Conservation (phyloP, 64 coral and sea anemone species). For the Pachyseris speciosa region DNA sequence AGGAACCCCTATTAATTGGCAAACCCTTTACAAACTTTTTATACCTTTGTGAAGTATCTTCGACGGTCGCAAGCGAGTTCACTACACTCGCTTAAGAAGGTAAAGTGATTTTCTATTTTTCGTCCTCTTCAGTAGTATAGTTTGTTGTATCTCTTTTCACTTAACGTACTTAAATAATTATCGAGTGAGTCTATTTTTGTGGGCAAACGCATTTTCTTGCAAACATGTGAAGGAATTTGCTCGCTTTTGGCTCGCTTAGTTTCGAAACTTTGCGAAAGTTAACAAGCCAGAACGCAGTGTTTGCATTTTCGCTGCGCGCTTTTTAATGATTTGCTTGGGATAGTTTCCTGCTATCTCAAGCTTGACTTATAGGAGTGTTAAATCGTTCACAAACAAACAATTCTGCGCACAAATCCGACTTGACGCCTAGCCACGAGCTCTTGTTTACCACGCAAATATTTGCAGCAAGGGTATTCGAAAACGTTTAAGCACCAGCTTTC, state of each 20-base stretch:
- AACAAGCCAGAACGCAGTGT: neutral
- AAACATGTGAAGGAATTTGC: slow-evolving; percentile 35
- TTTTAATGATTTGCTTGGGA: slow-evolving; percentile 3
- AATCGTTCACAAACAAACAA: slow-evolving; percentile 49
- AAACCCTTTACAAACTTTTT: slow-evolving; percentile 54
- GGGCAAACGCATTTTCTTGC: neutral
- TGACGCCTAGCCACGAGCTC: slow-evolving; percentile 24
- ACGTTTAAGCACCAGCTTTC: neutral
- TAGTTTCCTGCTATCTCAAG: slow-evolving; percentile 26
- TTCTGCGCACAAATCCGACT: slow-evolving; percentile 29
- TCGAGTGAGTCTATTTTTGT: neutral
- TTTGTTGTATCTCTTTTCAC: slow-evolving; percentile 30
- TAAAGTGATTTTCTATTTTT: slow-evolving; percentile 33
- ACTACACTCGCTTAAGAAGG: slow-evolving; percentile 23
- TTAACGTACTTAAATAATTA: slow-evolving; percentile 46
- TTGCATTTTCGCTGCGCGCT: neutral
- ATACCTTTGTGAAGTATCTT: slow-evolving; percentile 48
- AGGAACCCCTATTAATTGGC: slow-evolving; percentile 68
- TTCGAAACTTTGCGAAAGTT: neutral
- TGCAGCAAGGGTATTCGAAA: neutral
- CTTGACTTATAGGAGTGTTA: slow-evolving; percentile 26
- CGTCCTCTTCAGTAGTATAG: slow-evolving; percentile 36
- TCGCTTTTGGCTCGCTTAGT: neutral
- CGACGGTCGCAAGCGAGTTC: neutral
- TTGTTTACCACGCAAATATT: slow-evolving; percentile 39